Conservation (phyloP, 2,888 invertebrate species). For the Meteorus colon region DNA sequence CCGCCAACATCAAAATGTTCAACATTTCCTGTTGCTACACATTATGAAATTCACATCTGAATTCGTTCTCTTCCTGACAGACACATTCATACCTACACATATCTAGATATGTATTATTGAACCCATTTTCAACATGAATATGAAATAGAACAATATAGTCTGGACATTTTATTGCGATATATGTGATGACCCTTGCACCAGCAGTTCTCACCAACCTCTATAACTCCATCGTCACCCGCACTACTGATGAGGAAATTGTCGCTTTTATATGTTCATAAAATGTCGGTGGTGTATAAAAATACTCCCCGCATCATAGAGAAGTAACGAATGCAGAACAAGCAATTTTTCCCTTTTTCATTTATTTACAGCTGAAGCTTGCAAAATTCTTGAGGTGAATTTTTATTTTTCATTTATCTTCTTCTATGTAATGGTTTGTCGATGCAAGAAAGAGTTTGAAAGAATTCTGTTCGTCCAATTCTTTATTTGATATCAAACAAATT, state of each 20-base stretch:
- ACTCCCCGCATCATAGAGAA: background rate
- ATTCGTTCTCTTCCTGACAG: background rate
- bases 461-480: too few species aligned
- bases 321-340: constrained; percentile 18
- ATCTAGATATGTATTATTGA: background rate
- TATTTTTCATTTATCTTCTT: background rate
- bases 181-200: background rate
- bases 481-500: background rate
- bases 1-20: constrained; percentile 42
- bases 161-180: constrained; percentile 24
- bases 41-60: constrained; percentile 60
- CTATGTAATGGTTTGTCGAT: background rate
- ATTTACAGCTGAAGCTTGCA: background rate
- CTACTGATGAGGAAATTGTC: constrained; percentile 20
- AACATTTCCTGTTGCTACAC: constrained; percentile 49
- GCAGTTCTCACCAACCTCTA: background rate
- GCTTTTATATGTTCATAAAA: constrained; percentile 15
- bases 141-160: background rate
- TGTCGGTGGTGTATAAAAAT: background rate
- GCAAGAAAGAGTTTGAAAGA: background rate
- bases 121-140: background rate
- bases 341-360: background rate
- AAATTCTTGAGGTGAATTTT: constrained; percentile 11
- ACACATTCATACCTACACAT: background rate
- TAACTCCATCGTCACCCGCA: constrained; percentile 21